Conservation (phyloP, 2,113 vertebrate genomes). For the Struthidea cinerea region DNA sequence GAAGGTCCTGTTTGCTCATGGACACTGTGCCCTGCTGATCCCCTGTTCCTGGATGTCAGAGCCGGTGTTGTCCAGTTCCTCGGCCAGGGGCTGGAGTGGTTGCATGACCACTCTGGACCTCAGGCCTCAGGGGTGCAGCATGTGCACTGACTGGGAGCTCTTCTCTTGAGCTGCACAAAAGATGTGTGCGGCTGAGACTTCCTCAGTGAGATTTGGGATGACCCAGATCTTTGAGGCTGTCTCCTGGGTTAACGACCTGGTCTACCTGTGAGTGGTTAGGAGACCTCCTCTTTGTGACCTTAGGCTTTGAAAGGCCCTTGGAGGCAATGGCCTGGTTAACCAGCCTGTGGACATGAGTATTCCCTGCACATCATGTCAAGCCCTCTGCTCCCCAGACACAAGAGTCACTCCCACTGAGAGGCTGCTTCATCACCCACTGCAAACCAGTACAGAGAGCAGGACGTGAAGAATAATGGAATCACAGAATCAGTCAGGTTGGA, state of each 20-base stretch:
- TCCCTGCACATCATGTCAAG: neutral
- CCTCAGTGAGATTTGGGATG: neutral
- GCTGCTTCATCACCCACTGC: neutral
- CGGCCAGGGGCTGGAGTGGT: neutral
- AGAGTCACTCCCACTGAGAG: neutral
- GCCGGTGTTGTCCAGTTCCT: neutral
- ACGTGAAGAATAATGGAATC: neutral
- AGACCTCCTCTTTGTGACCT: neutral
- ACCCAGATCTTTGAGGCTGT: neutral
- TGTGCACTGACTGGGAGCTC: neutral
- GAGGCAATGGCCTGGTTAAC: neutral
- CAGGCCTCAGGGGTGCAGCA: neutral
- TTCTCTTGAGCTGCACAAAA: neutral
- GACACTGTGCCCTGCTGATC: neutral
- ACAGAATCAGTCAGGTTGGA: neutral
- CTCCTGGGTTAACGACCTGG: neutral
- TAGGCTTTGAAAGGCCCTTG: neutral
- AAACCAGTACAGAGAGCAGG: neutral
- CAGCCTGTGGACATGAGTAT: neutral
- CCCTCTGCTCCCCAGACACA: neutral
- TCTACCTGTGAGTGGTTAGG: neutral
- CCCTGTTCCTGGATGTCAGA: neutral
- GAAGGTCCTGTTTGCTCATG: neutral
- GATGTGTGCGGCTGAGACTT: neutral
- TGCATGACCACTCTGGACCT: neutral